These are phyloP conservation scores for Ahaetulla prasina DNA, from an alignment of 2,113 vertebrate species.

Conservation along the genomic window DNA sequence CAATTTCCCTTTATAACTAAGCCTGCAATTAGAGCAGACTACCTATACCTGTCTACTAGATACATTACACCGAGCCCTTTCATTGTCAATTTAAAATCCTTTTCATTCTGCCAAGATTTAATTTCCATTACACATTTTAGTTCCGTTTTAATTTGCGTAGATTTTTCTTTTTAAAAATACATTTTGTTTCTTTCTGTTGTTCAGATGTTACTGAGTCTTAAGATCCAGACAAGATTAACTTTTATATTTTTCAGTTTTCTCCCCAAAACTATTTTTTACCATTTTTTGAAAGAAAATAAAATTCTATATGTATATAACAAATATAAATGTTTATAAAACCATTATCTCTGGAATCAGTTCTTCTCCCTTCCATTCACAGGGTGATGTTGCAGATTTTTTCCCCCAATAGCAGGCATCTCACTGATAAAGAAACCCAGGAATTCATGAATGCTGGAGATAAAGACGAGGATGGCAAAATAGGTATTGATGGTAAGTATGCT, in stretches of 20 bases:
- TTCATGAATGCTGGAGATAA: slow-evolving; percentile 91
- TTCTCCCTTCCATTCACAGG: slow-evolving; percentile 56
- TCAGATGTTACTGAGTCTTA: background rate
- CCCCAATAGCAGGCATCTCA: slow-evolving; percentile 81
- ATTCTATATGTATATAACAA: background rate
- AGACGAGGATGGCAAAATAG: slow-evolving; percentile 95
- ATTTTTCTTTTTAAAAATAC: background rate
- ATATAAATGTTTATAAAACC: background rate
- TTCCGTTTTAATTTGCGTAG: background rate
- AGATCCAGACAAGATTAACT: background rate
- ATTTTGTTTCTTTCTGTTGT: background rate
- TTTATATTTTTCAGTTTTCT: background rate
- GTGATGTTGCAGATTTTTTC: slow-evolving; percentile 85
- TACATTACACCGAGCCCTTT: background rate
- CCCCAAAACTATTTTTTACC: background rate
- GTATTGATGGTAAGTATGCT: slow-evolving; percentile 81
- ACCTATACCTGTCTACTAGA: background rate
- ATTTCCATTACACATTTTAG: background rate
- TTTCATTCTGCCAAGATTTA: background rate
- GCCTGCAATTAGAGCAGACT: background rate
- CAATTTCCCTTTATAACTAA: background rate
- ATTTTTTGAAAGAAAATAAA: background rate
- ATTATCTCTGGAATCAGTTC: background rate
- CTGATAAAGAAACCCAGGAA: slow-evolving; percentile 86
- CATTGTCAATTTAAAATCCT: background rate